Conservation (phyloP, 2,113 vertebrate species). For the Pterophyllum scalare region DNA sequence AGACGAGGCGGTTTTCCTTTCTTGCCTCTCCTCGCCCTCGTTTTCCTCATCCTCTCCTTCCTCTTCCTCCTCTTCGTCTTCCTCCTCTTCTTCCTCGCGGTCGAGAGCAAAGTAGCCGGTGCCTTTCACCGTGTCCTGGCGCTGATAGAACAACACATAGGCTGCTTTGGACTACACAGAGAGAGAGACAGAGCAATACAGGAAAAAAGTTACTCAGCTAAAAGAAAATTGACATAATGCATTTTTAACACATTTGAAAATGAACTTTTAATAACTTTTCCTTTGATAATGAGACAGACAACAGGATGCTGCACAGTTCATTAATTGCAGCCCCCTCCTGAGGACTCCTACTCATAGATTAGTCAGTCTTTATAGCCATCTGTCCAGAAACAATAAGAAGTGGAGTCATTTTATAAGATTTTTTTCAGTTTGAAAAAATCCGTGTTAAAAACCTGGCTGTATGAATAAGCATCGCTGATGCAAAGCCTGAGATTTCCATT, state of each 20-base stretch:
- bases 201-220: neutral
- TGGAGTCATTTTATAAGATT: neutral
- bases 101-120: slow-evolving; percentile 97
- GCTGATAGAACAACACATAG: slow-evolving; percentile 98
- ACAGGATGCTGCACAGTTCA: too few species aligned
- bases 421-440: neutral
- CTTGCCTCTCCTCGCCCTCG: slow-evolving; percentile 75
- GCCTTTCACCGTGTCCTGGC: slow-evolving; percentile 93
- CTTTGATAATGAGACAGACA: neutral
- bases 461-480: neutral
- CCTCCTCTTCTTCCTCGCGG: slow-evolving; percentile 88
- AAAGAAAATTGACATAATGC: too few species aligned
- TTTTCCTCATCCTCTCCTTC: slow-evolving; percentile 74
- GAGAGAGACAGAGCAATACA: slow-evolving; percentile 30
- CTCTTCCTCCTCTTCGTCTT: slow-evolving; percentile 86
- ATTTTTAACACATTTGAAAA: neutral
- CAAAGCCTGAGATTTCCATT: too few species aligned
- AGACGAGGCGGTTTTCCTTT: slow-evolving; percentile 76
- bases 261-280: neutral
- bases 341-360: too few species aligned
- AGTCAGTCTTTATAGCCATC: too few species aligned
- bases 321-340: too few species aligned
- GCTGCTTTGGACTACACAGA: slow-evolving; percentile 93
- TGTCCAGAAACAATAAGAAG: neutral
- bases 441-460: neutral